Percentiles rank a stretch among this genome's conserved stretches.
Evolutionary conservation across 2,888 invertebrate species (phyloP).

Genomic region (Nebria brevicollis): DNA sequence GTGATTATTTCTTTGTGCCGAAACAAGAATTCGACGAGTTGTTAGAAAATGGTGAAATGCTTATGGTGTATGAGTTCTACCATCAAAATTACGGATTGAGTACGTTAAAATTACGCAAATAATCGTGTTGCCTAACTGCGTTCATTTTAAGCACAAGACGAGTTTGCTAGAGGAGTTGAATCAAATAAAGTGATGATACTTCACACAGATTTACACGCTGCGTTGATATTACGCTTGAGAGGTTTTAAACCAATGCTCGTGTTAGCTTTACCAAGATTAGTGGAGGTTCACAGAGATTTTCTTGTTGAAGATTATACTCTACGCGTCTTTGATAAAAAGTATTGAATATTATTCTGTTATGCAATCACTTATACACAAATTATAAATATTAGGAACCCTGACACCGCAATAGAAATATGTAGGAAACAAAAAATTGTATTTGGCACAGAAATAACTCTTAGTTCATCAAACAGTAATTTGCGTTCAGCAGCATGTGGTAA

Average conservation of each 20-base stretch:
- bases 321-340: constrained; percentile 48
- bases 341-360: constrained; percentile 22
- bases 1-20: constrained; percentile 57
- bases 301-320: constrained; percentile 56
- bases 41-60: constrained; percentile 60
- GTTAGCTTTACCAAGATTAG: constrained; percentile 58
- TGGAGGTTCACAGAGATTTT: constrained; percentile 57
- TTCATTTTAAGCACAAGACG: constrained; percentile 55
- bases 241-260: constrained; percentile 59
- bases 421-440: neutral
- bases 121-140: neutral
- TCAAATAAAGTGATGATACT: constrained; percentile 58
- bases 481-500: neutral
- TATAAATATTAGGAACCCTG: constrained; percentile 10
- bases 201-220: constrained; percentile 59
- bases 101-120: constrained; percentile 50
- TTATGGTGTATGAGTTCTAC: constrained; percentile 60
- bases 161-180: constrained; percentile 56
- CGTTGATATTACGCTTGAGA: constrained; percentile 58
- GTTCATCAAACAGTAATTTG: neutral
- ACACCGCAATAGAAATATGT: constrained; percentile 38
- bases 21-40: constrained; percentile 59
- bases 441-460: neutral
- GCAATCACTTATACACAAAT: neutral
- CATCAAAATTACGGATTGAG: constrained; percentile 62